phyloP scores from a whole-genome alignment of 2,113 vertebrate species.

The Hippocampus zosterae region DNA sequence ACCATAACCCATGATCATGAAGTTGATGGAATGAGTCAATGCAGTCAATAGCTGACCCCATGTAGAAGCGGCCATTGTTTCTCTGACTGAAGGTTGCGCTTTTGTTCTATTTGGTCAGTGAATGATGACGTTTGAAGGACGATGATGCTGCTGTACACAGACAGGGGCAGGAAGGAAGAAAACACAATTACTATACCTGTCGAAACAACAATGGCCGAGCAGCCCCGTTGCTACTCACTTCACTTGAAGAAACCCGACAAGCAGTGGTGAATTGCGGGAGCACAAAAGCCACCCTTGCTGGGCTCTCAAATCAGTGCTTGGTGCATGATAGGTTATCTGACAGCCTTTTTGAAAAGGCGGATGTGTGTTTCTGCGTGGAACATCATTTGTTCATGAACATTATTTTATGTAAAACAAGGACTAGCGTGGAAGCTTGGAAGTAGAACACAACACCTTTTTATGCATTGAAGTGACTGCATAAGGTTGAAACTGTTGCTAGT shows the following conservation, averaged over 20 bases:
- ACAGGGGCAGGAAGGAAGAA: constrained; percentile 55
- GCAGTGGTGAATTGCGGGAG: constrained; percentile 44
- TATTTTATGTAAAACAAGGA: constrained; percentile 9
- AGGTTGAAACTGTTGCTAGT: background rate
- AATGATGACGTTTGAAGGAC: constrained; percentile 53
- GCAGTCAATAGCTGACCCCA: constrained; percentile 11
- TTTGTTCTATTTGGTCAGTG: constrained; percentile 56
- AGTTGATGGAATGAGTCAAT: background rate
- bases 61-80: constrained; percentile 42
- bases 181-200: constrained; percentile 55
- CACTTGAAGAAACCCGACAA: constrained; percentile 49
- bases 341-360: constrained; percentile 12
- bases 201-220: constrained; percentile 58
- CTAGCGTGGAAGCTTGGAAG: constrained; percentile 10
- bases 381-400: background rate
- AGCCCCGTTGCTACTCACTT: constrained; percentile 48
- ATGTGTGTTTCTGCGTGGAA: constrained; percentile 21
- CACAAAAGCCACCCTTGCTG: constrained; percentile 50
- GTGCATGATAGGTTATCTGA: constrained; percentile 14
- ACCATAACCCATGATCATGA: background rate
- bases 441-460: constrained; percentile 11
- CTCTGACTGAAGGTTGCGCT: constrained; percentile 44
- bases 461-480: too few species aligned
- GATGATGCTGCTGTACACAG: constrained; percentile 46
- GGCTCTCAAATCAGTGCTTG: constrained; percentile 45